Conservation (phyloP, 2,888 invertebrate species). For the Teinopalpus imperialis region DNA sequence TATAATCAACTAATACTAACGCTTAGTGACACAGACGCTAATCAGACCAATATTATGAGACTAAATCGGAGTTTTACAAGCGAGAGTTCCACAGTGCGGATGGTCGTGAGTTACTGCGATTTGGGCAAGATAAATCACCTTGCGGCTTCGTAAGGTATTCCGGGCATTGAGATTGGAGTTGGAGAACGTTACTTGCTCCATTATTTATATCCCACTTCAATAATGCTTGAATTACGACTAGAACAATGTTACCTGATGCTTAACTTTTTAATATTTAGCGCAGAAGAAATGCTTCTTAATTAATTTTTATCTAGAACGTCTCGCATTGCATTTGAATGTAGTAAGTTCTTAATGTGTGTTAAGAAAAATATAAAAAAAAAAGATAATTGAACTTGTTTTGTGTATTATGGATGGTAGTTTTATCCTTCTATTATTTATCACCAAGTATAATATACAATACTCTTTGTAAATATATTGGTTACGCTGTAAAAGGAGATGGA, state of each 20-base stretch:
- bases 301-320: slow-evolving; percentile 7
- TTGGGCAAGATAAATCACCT: slow-evolving; percentile 10
- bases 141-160: not conserved
- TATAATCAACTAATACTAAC: no score
- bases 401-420: no score
- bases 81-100: not conserved
- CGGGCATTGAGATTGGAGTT: slow-evolving; percentile 2
- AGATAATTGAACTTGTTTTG: slow-evolving; percentile 2
- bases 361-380: no score
- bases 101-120: slow-evolving; percentile 3
- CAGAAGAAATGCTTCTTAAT: not conserved
- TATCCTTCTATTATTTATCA: no score
- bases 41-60: no score
- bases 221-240: slow-evolving; percentile 42
- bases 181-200: slow-evolving; percentile 16
- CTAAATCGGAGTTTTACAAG: slow-evolving; percentile 11
- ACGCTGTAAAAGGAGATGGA: no score
- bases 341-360: no score
- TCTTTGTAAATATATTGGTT: no score
- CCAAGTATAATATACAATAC: no score
- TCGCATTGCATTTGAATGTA: no score
- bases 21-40: no score
- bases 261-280: slow-evolving; percentile 6
- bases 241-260: slow-evolving; percentile 31
- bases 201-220: slow-evolving; percentile 44